phyloP scores from a whole-genome alignment of 2,113 vertebrate genomes.

The Cardinalis cardinalis region DNA sequence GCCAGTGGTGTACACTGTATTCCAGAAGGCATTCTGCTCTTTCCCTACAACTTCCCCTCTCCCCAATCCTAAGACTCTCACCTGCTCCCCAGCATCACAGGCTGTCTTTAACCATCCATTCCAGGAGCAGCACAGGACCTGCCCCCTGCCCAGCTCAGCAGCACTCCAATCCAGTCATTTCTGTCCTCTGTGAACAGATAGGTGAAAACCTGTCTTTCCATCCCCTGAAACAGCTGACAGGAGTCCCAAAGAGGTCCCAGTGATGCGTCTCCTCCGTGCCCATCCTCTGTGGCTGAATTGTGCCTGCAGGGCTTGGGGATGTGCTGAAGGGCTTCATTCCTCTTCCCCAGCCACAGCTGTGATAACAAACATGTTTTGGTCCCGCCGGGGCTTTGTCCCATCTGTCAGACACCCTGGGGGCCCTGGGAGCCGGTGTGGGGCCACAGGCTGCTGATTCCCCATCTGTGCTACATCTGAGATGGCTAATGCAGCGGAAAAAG shows the following conservation, averaged over 20 bases:
- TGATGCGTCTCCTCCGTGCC: rapidly evolving
- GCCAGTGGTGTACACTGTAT: neutral
- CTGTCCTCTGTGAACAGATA: neutral
- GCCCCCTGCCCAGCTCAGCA: neutral
- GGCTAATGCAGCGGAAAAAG: neutral
- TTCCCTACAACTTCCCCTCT: neutral
- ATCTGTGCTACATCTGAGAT: constrained; percentile 20
- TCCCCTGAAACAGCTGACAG: neutral
- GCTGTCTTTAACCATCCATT: neutral
- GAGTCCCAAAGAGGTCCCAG: rapidly evolving
- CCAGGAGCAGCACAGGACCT: neutral
- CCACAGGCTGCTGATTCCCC: neutral
- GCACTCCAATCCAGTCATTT: neutral
- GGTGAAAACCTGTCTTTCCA: neutral
- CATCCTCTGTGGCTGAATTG: rapidly evolving
- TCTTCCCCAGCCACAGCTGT: neutral
- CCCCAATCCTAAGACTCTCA: neutral
- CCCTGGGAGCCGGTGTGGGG: rapidly evolving
- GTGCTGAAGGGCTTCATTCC: neutral
- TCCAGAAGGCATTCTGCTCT: neutral
- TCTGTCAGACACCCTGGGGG: neutral
- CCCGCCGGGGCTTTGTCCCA: neutral
- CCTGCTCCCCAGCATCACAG: neutral
- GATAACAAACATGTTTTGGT: neutral
- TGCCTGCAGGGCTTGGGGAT: rapidly evolving